A percentile compares a stretch with the other conserved stretches of the same genome.
phyloP scores from a whole-genome alignment of 2,797 vertebrate species.

The Chiroxiphia lanceolata region DNA sequence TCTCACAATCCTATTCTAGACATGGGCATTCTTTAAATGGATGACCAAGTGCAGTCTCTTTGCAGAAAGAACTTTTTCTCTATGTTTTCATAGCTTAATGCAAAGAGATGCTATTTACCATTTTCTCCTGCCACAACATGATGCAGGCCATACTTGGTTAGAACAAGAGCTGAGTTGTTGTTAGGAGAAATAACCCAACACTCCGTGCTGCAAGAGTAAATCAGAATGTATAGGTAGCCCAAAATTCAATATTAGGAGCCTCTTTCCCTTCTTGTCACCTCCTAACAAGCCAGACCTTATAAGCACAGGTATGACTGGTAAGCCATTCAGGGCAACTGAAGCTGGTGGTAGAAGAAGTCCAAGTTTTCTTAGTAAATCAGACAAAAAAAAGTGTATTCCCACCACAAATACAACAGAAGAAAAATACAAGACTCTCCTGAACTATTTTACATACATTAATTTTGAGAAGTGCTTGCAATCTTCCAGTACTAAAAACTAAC shows the following conservation, averaged over 20 bases:
- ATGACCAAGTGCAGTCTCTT: background rate
- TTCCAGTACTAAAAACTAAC: background rate
- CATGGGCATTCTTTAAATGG: background rate
- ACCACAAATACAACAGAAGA: background rate
- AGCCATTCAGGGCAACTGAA: background rate
- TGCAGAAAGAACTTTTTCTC: background rate
- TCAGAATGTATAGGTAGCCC: too few species aligned
- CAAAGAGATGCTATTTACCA: background rate
- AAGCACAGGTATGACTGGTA: background rate
- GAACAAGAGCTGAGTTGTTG: background rate
- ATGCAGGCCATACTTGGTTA: accelerated
- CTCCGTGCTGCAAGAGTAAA: background rate
- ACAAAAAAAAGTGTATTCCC: background rate
- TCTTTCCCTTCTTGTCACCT: background rate
- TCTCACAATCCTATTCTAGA: background rate
- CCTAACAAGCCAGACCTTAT: background rate
- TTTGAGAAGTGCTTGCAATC: background rate
- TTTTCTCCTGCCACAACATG: background rate
- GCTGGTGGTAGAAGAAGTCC: background rate
- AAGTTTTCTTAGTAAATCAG: background rate
- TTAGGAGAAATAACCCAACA: background rate
- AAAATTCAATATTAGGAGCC: background rate
- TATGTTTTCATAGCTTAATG: background rate
- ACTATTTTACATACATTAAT: background rate
- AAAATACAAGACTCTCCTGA: background rate